Percentiles rank a stretch among this genome's conserved stretches.
phyloP scores from a whole-genome alignment of 1,140 invertebrate genomes.

The Lepidostoma basale region DNA sequence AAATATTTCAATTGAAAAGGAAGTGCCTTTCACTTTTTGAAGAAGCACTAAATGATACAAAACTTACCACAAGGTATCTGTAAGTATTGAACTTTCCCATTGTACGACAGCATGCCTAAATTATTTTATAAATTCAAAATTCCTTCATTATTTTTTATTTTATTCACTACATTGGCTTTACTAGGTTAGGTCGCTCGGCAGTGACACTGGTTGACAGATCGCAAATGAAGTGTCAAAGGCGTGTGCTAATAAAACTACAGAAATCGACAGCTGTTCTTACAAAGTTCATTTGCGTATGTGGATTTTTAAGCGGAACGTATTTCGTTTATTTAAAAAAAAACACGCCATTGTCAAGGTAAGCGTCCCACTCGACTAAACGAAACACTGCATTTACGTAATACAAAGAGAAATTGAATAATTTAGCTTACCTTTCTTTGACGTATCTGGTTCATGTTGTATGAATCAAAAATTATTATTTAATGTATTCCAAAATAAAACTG shows the following conservation, averaged over 20 bases:
- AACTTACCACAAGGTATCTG: conserved; percentile 60
- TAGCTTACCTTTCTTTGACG: conserved; percentile 36
- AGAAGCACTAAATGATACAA: not conserved
- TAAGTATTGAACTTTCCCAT: conserved; percentile 63
- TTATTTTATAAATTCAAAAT: conserved; percentile 5
- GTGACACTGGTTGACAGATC: conserved; percentile 5
- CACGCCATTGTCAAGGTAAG: conserved; percentile 9
- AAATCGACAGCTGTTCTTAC: not conserved
- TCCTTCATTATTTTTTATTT: conserved; percentile 12
- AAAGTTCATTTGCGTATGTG: not conserved
- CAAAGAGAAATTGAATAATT: not conserved
- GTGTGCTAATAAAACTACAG: not conserved
- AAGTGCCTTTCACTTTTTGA: not conserved
- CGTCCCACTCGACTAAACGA: not conserved
- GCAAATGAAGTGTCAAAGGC: conserved; percentile 3
- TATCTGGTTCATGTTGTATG: conserved; percentile 29
- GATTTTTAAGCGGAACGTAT: not conserved
- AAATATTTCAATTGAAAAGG: not conserved
- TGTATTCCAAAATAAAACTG: no score
- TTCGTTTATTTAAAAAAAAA: not conserved
- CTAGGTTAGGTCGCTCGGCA: conserved; percentile 23
- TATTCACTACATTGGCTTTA: not conserved
- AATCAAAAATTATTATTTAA: no score
- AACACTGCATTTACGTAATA: conserved; percentile 18
- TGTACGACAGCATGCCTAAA: conserved; percentile 42